Conservation (phyloP, 2,797 vertebrate species). For the Carcharodon carcharias region DNA sequence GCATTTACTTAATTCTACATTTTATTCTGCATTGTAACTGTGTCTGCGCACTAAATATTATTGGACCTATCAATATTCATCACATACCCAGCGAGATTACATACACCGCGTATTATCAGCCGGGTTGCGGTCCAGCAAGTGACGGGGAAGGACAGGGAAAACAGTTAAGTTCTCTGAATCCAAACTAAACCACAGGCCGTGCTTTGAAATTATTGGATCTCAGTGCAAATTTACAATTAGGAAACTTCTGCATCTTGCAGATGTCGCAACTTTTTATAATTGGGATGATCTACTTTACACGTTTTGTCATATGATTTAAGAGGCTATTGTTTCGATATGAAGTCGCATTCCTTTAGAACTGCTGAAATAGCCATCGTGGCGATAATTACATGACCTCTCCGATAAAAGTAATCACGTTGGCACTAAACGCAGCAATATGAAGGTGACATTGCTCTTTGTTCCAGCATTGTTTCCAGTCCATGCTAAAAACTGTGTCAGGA, state of each 20-base stretch:
- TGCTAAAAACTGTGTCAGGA: neutral
- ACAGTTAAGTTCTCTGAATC: neutral
- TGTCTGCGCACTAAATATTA: neutral
- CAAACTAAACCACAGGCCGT: neutral
- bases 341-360: neutral
- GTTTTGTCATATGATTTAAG: neutral
- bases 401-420: neutral
- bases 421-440: neutral
- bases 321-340: neutral
- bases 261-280: neutral
- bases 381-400: neutral
- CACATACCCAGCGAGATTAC: neutral
- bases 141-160: neutral
- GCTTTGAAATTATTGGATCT: neutral
- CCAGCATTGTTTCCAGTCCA: neutral
- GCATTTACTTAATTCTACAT: neutral
- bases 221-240: neutral
- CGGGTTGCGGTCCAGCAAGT: neutral
- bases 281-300: neutral
- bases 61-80: neutral
- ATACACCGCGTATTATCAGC: neutral
- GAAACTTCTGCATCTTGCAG: neutral
- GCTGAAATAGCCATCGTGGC: neutral
- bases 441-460: neutral
- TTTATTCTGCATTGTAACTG: neutral